Percentiles rank a stretch among this genome's conserved stretches.
These are phyloP conservation scores for Mirounga angustirostris DNA, from an alignment of 2,113 vertebrate genomes.

Conservation along the genomic window DNA sequence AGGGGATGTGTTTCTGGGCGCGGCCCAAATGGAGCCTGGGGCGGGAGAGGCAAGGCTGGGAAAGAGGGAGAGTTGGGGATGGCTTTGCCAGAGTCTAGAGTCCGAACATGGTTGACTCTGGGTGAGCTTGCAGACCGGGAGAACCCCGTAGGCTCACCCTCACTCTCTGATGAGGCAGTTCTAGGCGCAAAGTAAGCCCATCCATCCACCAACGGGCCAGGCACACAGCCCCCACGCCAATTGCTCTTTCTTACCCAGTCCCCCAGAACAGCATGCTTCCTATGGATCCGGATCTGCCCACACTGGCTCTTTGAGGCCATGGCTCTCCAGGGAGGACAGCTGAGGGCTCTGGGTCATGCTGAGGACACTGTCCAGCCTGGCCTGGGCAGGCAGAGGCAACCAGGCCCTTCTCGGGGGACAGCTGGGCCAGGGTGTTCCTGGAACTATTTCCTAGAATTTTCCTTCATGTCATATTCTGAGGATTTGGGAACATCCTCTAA, in stretches of 20 bases:
- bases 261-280: background rate
- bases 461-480: slow-evolving; percentile 48
- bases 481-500: slow-evolving; percentile 70
- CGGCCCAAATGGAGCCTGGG: background rate
- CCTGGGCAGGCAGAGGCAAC: background rate
- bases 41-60: background rate
- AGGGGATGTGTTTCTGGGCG: background rate
- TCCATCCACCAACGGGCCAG: background rate
- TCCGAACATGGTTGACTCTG: background rate
- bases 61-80: background rate
- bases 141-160: background rate
- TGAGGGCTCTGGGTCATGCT: background rate
- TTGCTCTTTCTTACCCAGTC: background rate
- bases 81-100: background rate
- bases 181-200: background rate
- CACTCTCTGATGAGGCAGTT: background rate
- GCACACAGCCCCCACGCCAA: background rate
- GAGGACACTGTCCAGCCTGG: slow-evolving; percentile 6
- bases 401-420: background rate
- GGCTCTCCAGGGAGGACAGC: background rate
- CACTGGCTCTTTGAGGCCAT: background rate
- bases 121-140: background rate
- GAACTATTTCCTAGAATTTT: slow-evolving; percentile 32
- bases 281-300: background rate
- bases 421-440: background rate